These are phyloP conservation scores for Caradrina kadenii DNA, from an alignment of 2,888 invertebrate genomes.

Conservation along the genomic window DNA sequence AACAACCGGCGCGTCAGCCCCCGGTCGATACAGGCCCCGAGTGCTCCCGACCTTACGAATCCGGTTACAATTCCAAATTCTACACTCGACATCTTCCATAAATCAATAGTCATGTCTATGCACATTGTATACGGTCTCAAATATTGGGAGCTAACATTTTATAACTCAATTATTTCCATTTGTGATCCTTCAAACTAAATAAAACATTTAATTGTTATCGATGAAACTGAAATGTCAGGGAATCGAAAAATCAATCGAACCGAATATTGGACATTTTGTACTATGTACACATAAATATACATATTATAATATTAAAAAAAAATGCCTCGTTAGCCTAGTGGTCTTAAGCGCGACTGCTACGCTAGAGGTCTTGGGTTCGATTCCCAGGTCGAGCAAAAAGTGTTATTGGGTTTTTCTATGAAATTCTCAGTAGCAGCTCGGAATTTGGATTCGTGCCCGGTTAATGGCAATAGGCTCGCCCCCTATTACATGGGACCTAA, in stretches of 20 bases:
- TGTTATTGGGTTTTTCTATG: too few relatives aligned
- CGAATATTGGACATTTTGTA: neutral
- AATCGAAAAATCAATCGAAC: too few relatives aligned
- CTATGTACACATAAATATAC: neutral
- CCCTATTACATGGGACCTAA: too few relatives aligned
- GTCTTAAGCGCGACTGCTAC: too few relatives aligned
- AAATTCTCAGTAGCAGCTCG: too few relatives aligned
- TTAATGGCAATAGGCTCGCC: too few relatives aligned
- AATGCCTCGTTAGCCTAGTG: too few relatives aligned
- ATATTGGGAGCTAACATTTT: neutral
- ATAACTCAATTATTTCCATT: neutral
- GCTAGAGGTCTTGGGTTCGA: too few relatives aligned
- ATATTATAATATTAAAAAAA: slow-evolving; percentile 6
- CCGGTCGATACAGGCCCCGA: slow-evolving; percentile 64
- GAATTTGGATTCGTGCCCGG: too few relatives aligned
- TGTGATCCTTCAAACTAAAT: neutral
- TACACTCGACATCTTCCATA: slow-evolving; percentile 19
- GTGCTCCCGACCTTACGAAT: slow-evolving; percentile 31
- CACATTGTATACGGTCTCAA: slow-evolving; percentile 2
- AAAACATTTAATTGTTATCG: neutral
- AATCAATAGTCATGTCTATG: slow-evolving; percentile 30
- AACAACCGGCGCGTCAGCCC: slow-evolving; percentile 67
- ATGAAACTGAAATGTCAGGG: neutral
- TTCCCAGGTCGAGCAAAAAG: too few relatives aligned
- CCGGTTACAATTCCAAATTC: slow-evolving; percentile 43